Evolutionary conservation across 2,888 invertebrate genomes (phyloP), one percentile per base, ranked within the genome.

Genomic region (Cristatella mucedo): DNA sequence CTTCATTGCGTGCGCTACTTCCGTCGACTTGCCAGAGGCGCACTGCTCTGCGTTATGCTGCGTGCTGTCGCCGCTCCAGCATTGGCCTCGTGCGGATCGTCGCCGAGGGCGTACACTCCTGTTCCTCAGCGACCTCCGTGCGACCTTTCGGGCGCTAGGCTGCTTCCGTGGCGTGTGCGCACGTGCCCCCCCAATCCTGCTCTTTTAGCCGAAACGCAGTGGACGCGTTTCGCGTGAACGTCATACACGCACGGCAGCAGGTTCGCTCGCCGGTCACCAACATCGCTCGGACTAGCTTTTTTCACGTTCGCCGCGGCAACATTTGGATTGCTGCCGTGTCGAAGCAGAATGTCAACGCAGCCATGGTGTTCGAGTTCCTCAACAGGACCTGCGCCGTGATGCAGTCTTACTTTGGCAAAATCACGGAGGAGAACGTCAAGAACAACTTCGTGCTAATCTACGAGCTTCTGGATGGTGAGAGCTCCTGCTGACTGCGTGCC

Each of bases 291-390:
- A 99, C 97, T 21, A 93, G 93, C 32, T 99, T 99, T 69, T 97
- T 99, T 63, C 97, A 99, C 64, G 91, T 99, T 46, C 97, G 91
- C 41, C 74, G 95, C 46, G 89, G 93, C 9, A 99, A 99, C 65
- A 93, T 99, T 55, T 99, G 97, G 97, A 71, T 99, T 52, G 95
- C 95, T 30, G 97, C 95, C 0, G 97, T 97, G n/a, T 95, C 97
- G 19, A 91, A 93, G 69, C 95, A 97, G 70, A 99, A 99, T 80
- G 93, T 97, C 41, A 99, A 99, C 59, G 97, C 97, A 18, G 91
- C 93, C 0, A 95, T 99, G 95, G 97, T 95, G 29, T 95, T 97
- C 65, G 95, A 99, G 70, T 95, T 99, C 67, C 74, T 99, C 32
- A 75, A 91, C 40, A 93, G 95, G 68, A 93, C 97, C 63, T 66